Base-by-base conservation (phyloP, 35 echinoderm and acorn worm genomes). In the Heliocidaris erythrogramma region DNA sequence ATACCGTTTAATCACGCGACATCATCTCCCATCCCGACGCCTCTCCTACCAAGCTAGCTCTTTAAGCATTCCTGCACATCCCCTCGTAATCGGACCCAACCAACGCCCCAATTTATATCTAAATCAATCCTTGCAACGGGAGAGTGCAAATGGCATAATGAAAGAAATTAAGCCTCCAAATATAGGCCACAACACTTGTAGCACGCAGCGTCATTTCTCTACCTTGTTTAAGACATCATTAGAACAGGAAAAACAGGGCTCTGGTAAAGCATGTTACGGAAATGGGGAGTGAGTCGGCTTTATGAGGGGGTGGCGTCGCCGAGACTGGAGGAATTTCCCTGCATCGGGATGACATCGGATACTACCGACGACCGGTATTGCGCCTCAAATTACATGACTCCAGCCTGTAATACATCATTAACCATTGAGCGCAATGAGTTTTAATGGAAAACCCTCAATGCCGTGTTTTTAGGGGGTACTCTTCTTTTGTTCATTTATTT, bases 91-190 rank as follows among this genome's bases (percentile, higher is more conserved):
- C 65, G 65, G 65, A 78, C 65, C 65, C 65, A n/a, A 78, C 65
- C 65, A 78, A 78, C 65, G 65, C 65, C 65, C 65, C 65, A 78
- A 78, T 78, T 78, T 78, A 78, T 78, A 78, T 78, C 65, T 27
- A 78, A 78, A 78, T 78, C 65, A 78, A 78, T 78, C 65, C 65
- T 78, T 78, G 65, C 65, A 78, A 21, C 65, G 8, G 7, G 21
- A 78, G 65, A 78, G 65, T 78, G 65, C 65, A 78, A 78, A 78
- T 78, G 65, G 65, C 27, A 78, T 78, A 78, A 18, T 78, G 65
- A 78, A 78, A 78, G 65, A 78, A 78, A 78, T 78, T 78, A 78
- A 78, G 52, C 65, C 65, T 24, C 8, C 65, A 78, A 78, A 78
- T 78, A 78, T 78, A 78, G 65, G 65, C 65, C 65, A 78, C 65